phyloP scores from a whole-genome alignment of 2,113 vertebrate species.

The Centrocercus urophasianus region DNA sequence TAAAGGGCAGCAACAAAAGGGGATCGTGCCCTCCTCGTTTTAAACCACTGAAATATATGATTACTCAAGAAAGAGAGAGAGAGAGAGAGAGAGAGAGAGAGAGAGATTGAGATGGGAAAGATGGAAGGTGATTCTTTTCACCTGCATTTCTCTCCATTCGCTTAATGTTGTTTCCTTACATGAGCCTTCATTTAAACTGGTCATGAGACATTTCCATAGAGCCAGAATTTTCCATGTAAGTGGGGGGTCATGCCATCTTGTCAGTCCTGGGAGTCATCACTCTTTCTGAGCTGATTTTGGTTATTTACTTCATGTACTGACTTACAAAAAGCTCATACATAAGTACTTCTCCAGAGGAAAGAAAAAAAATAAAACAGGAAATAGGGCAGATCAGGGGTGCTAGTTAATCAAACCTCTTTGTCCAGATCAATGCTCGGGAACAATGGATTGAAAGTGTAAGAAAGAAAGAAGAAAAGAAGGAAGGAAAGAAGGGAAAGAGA shows the following conservation, averaged over 20 bases:
- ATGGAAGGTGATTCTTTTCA: not conserved
- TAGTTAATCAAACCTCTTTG: not conserved
- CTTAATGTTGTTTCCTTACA: not conserved
- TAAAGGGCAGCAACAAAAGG: not conserved
- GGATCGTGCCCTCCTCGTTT: not conserved
- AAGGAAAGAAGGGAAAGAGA: not conserved
- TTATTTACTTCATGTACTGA: not conserved
- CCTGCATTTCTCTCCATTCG: fast-evolving
- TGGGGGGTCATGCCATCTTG: not conserved
- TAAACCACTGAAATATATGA: not conserved
- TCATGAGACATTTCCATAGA: not conserved
- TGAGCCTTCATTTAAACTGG: not conserved
- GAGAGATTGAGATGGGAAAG: not conserved
- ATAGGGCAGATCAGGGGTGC: not conserved
- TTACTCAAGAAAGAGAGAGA: not conserved
- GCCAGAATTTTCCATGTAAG: not conserved
- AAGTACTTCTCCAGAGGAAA: not conserved
- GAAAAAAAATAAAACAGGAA: not conserved
- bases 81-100: not conserved
- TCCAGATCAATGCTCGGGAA: not conserved
- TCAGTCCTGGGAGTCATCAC: not conserved
- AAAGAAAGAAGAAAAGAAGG: not conserved
- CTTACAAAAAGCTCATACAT: not conserved
- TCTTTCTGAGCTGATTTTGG: not conserved
- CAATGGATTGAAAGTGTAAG: not conserved